Percentiles rank a stretch among this genome's conserved stretches.
These are phyloP conservation scores for Parazoanthus atlanticus DNA, from an alignment of 92 coral and sea anemone genomes.

Conservation along the genomic window DNA sequence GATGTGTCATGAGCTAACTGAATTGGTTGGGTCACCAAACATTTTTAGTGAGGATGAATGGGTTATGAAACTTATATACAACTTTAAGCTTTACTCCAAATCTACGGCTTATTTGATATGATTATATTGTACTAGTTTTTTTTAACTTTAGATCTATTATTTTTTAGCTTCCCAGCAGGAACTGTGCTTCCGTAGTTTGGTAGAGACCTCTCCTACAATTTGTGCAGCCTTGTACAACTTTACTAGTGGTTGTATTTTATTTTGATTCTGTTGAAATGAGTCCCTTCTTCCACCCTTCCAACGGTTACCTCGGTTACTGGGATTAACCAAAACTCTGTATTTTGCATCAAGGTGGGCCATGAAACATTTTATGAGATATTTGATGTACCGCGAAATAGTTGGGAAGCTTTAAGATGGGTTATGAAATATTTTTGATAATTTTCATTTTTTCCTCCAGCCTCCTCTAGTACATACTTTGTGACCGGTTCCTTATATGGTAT, in stretches of 20 bases:
- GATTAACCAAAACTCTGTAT: neutral
- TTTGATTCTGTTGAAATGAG: neutral
- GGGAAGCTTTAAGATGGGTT: no score
- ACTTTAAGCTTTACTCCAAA: neutral
- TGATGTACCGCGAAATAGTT: no score
- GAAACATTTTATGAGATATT: no score
- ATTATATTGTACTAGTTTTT: no score
- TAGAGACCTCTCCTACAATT: no score
- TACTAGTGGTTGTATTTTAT: neutral
- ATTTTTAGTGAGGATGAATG: neutral
- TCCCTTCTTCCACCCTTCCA: neutral
- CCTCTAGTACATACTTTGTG: no score
- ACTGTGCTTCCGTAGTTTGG: no score
- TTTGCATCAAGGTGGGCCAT: neutral
- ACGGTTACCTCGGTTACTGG: neutral
- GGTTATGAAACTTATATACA: neutral
- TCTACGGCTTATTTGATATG: neutral
- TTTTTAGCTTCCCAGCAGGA: no score
- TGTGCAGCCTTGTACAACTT: neutral
- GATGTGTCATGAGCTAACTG: neutral
- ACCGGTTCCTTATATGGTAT: no score
- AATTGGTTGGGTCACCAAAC: neutral
- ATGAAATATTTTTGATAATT: no score
- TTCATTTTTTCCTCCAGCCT: no score
- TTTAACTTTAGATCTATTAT: no score